phyloP scores from a whole-genome alignment of 2,113 vertebrate genomes.

The Podarcis raffonei region DNA sequence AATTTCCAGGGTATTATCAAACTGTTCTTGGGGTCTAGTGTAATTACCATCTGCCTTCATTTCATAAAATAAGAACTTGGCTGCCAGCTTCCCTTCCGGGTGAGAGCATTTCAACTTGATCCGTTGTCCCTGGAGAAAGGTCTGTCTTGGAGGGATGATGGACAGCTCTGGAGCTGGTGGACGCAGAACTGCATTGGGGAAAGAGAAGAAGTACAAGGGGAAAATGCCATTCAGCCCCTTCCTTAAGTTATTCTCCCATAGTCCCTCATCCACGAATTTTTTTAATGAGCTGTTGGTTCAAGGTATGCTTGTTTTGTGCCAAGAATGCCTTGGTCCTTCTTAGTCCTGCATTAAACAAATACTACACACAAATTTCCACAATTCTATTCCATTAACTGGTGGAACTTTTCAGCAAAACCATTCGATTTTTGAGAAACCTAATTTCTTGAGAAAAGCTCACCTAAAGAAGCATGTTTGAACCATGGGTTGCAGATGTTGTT shows the following conservation, averaged over 20 bases:
- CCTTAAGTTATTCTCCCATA: neutral
- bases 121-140: neutral
- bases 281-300: neutral
- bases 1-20: neutral
- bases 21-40: fast-evolving
- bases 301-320: neutral
- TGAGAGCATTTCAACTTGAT: neutral
- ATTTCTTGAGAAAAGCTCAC: no score
- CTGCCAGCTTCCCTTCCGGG: neutral
- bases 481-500: no score
- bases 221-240: neutral
- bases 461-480: no score
- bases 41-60: neutral
- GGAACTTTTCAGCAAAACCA: no score
- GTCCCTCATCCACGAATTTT: neutral
- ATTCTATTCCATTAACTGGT: no score
- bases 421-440: no score
- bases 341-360: neutral
- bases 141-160: fast-evolving
- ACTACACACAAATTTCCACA: no score
- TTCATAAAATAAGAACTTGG: neutral
- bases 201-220: neutral
- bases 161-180: neutral
- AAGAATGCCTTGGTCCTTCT: neutral
- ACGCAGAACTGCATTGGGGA: neutral